phyloP scores from a whole-genome alignment of 2,113 vertebrate genomes.

The Nycticryphes semicollaris region DNA sequence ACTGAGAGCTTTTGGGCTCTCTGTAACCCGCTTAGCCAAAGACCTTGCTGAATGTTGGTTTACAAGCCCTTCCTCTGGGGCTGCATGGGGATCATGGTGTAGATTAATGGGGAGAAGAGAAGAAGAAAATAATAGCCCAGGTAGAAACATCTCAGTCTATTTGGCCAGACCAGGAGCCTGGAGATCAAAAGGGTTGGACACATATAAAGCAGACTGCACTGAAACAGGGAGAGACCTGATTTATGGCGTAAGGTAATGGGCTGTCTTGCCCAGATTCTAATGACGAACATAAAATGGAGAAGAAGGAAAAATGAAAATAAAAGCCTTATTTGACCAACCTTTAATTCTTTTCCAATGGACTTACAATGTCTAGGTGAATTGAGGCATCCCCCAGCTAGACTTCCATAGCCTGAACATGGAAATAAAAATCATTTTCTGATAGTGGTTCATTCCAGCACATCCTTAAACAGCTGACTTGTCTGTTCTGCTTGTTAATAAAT shows the following conservation, averaged over 20 bases:
- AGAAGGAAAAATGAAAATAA: neutral
- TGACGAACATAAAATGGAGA: neutral
- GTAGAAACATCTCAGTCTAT: neutral
- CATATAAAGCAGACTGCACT: neutral
- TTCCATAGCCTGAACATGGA: neutral
- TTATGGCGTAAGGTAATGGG: neutral
- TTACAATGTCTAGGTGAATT: neutral
- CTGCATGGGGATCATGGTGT: neutral
- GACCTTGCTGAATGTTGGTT: accelerated
- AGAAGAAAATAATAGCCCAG: neutral
- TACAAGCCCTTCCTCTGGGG: neutral
- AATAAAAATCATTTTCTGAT: neutral
- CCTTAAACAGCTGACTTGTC: neutral
- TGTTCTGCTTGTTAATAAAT: neutral
- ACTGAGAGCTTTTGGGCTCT: neutral
- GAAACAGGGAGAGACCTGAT: neutral
- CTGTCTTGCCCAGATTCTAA: neutral
- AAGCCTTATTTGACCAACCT: neutral
- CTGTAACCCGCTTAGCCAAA: neutral
- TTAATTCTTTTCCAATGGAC: neutral
- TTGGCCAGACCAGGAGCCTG: neutral
- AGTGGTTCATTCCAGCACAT: neutral
- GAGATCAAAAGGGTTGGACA: neutral
- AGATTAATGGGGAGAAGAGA: neutral
- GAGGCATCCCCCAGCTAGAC: neutral